Evolutionary conservation across 2,888 invertebrate species (phyloP), one percentile per base, ranked within the genome.

Genomic region (Microplitis manilae): DNA sequence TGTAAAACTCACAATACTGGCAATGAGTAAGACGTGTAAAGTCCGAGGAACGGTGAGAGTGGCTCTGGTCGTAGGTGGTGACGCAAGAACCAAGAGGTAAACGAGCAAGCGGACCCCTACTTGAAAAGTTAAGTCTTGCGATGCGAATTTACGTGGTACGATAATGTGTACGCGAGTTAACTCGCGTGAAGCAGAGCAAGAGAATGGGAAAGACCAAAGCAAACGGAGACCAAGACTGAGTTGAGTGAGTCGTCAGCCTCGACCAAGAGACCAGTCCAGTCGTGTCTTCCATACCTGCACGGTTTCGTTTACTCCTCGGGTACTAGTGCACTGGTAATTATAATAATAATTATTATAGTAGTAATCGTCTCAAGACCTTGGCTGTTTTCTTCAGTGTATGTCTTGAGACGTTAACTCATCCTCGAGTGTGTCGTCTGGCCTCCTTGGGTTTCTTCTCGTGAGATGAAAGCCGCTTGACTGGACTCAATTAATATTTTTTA

Each of bases 11-110:
- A 8, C 50, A 13, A 13, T 30, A 50, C 50, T 13, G 50, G 13
- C 50, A 50, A 50, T 50, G 50, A 50, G 50, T 50, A 13, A 13
- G 50, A 50, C 50, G 50, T 13, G 50, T 50, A 50, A 50, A 50
- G 50, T 50, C 50, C 50, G 15, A 41, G 17, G 20, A 76, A 6
- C 60, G 73, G 77, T 73, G 79, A 78, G 79, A 81, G 81, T 79
- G 77, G 40, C 70, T 30, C 50, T 30, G 50, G 13, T 50, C 50
- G 50, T 50, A 50, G 17, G 41, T 76, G 68, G 75, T 81, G 79
- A 80, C 76, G 80, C 76, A 79, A 80, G 75, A 72, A 41, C 79
- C 76, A 79, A 80, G 75, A 72, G 60, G 39, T 67, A 67, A 67
- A 67, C 68, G 68, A 62, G 38, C 41, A 50, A 62, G 65, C 17